These are phyloP conservation scores for Antigone vipio DNA, from an alignment of 2,113 vertebrate species.

Conservation along the genomic window DNA sequence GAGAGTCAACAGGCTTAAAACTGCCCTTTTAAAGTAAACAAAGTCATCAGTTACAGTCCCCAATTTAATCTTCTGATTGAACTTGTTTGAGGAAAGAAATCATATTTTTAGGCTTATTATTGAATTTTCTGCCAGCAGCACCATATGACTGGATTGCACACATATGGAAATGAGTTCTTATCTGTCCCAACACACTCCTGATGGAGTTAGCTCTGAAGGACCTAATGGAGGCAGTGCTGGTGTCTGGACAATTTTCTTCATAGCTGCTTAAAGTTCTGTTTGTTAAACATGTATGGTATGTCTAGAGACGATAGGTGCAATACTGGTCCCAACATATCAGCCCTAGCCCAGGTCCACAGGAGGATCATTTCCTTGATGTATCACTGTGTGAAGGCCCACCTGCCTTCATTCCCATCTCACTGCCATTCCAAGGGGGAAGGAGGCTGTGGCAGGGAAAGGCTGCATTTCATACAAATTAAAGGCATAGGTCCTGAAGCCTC, in stretches of 20 bases:
- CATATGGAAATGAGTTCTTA: conserved; percentile 31
- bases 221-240: neutral
- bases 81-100: neutral
- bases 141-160: neutral
- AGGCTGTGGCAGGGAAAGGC: neutral
- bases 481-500: neutral
- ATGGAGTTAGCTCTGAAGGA: neutral
- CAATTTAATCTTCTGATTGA: neutral
- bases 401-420: neutral
- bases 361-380: neutral
- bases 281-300: neutral
- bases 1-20: neutral
- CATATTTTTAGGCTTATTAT: neutral
- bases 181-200: neutral
- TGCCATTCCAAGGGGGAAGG: neutral
- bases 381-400: neutral
- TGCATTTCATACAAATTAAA: neutral
- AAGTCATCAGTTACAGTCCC: neutral
- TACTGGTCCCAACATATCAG: neutral
- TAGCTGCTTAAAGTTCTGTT: neutral
- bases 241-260: neutral
- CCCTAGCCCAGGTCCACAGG: neutral
- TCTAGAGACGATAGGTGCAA: neutral
- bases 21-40: neutral
- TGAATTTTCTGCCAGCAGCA: neutral